phyloP scores from a whole-genome alignment of 1,140 invertebrate genomes.

The Philotrypesis tridentata region DNA sequence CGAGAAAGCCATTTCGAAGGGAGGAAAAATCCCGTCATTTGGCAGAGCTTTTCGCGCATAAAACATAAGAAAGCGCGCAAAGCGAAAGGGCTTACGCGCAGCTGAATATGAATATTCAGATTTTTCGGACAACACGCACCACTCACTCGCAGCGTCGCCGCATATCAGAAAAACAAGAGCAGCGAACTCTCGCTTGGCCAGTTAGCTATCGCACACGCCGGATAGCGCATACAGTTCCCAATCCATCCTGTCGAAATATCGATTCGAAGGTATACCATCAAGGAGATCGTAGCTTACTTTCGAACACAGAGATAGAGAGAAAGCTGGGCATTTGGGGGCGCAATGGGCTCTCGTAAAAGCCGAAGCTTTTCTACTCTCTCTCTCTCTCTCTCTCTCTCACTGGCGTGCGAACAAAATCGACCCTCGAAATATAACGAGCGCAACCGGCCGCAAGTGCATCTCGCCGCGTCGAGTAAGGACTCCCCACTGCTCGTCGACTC shows the following conservation, averaged over 20 bases:
- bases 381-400: background rate
- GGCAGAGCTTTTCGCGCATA: background rate
- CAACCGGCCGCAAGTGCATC: background rate
- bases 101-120: slow-evolving; percentile 8
- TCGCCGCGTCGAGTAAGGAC: background rate
- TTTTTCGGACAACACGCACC: background rate
- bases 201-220: too few relatives aligned
- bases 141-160: background rate
- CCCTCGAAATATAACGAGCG: slow-evolving; percentile 15
- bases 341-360: background rate
- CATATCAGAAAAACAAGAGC: too few relatives aligned
- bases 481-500: background rate
- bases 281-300: background rate
- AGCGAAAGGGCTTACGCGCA: background rate
- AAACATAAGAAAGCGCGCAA: background rate
- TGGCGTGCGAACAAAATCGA: background rate
- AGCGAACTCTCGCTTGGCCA: too few relatives aligned
- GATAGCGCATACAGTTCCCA: too few relatives aligned
- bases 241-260: background rate
- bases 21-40: background rate
- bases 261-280: background rate
- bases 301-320: background rate
- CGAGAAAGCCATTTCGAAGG: background rate
- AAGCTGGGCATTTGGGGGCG: background rate
- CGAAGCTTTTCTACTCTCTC: background rate